Evolutionary conservation across 2,888 invertebrate species (phyloP).

Genomic region (Pasiphila rectangulata): DNA sequence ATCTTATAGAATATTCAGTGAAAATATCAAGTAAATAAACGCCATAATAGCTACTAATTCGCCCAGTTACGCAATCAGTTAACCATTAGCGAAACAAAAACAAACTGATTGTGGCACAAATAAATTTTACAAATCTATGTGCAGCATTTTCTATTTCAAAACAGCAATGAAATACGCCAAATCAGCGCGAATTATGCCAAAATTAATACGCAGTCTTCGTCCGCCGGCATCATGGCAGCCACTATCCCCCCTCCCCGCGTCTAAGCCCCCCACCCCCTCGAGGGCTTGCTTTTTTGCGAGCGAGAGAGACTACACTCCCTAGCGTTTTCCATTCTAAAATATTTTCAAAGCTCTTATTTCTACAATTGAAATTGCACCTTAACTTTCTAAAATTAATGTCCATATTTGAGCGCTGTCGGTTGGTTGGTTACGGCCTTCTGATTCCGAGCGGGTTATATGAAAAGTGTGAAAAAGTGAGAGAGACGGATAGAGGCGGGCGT

Average conservation of each 20-base stretch:
- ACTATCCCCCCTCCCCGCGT: conserved; percentile 50
- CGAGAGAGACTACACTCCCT: conserved; percentile 75
- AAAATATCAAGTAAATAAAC: too few relatives aligned
- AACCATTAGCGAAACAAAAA: background rate
- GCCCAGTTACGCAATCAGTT: background rate
- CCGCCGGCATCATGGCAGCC: conserved; percentile 76
- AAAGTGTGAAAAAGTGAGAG: conserved; percentile 81
- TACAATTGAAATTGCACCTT: conserved; percentile 32
- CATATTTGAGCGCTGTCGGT: conserved; percentile 24
- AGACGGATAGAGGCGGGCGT: conserved; percentile 78
- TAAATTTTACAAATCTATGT: background rate
- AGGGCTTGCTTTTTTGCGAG: conserved; percentile 77
- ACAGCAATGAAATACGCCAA: conserved; percentile 60
- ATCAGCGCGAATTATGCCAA: conserved; percentile 72
- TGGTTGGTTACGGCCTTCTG: conserved; percentile 36
- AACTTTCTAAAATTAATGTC: background rate
- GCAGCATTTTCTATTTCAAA: conserved; percentile 31
- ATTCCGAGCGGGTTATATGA: conserved; percentile 49
- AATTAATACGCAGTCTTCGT: conserved; percentile 76
- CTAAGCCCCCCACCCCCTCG: conserved; percentile 53
- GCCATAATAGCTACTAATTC: background rate
- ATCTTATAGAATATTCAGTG: too few relatives aligned
- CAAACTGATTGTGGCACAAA: background rate
- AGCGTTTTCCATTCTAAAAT: conserved; percentile 77
- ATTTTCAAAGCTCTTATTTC: conserved; percentile 58